These are phyloP conservation scores for Mechanitis mazaeus DNA, from an alignment of 2,888 invertebrate genomes.

Conservation along the genomic window DNA sequence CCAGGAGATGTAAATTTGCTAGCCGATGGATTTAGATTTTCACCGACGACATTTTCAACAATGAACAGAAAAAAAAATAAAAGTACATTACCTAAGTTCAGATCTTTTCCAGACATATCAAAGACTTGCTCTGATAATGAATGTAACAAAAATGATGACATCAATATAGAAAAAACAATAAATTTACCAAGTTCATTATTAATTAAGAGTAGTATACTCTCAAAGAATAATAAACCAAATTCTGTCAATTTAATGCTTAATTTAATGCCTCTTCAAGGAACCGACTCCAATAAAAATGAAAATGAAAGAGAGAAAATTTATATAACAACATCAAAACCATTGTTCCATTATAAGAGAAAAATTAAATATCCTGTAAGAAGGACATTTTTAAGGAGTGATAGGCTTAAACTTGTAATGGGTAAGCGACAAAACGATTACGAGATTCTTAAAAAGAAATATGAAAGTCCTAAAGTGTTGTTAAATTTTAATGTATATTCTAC, in stretches of 20 bases:
- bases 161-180: conserved; percentile 23
- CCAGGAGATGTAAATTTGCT: conserved; percentile 85
- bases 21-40: conserved; percentile 72
- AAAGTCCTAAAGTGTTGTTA: conserved; percentile 5
- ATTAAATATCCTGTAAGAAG: conserved; percentile 40
- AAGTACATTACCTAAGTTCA: conserved; percentile 40
- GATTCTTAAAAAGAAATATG: conserved; percentile 9
- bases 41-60: conserved; percentile 36
- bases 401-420: conserved; percentile 33
- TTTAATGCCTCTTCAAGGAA: conserved; percentile 47
- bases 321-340: conserved; percentile 56
- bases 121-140: conserved; percentile 41
- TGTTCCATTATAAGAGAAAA: conserved; percentile 59
- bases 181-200: conserved; percentile 28
- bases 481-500: neutral
- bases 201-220: conserved; percentile 27
- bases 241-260: conserved; percentile 81
- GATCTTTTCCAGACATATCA: conserved; percentile 42
- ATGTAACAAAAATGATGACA: conserved; percentile 36
- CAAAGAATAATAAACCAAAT: conserved; percentile 48
- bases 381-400: conserved; percentile 40
- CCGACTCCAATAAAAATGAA: conserved; percentile 6
- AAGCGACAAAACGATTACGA: conserved; percentile 26
- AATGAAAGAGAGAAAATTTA: conserved; percentile 47
- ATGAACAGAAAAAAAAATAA: conserved; percentile 31